Evolutionary conservation across 2,888 invertebrate species (phyloP).

Genomic region (Nomada ferruginata): DNA sequence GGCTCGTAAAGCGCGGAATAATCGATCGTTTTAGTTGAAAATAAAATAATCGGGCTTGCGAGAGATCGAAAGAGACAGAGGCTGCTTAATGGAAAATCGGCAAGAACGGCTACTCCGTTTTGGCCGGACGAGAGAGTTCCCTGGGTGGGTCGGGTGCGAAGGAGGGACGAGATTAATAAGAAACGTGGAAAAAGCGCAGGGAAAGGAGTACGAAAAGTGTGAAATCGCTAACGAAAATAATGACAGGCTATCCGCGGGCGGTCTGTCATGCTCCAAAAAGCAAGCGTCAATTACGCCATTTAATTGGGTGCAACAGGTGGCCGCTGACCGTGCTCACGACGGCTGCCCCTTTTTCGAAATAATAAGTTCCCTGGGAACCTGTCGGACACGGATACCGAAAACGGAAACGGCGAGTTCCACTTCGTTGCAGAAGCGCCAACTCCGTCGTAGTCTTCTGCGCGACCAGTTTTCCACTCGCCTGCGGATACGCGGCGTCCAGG

Average conservation of each 20-base stretch:
- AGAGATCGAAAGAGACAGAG: background rate
- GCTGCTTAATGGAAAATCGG: conserved; percentile 16
- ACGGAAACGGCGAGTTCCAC: conserved; percentile 65
- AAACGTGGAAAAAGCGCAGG: background rate
- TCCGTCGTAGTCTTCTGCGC: conserved; percentile 14
- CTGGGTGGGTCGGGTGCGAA: background rate
- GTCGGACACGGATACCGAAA: conserved; percentile 51
- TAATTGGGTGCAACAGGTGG: conserved; percentile 77
- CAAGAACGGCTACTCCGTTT: background rate
- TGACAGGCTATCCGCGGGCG: conserved; percentile 39
- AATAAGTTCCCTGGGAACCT: conserved; percentile 60
- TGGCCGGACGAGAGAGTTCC: conserved; percentile 11
- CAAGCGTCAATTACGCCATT: conserved; percentile 76
- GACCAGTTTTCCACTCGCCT: conserved; percentile 43
- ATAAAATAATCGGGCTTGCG: background rate
- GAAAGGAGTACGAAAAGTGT: background rate
- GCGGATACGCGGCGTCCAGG: conserved; percentile 8
- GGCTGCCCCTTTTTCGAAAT: conserved; percentile 62
- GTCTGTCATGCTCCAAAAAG: conserved; percentile 76
- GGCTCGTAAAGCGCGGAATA: no score
- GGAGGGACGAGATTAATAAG: background rate
- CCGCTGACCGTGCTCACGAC: conserved; percentile 32
- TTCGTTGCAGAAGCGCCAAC: conserved; percentile 34
- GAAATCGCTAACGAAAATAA: conserved; percentile 56
- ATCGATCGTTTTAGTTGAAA: no score